These are phyloP conservation scores for Tortricodes alternella DNA, from an alignment of 2,888 invertebrate species.

Conservation along the genomic window DNA sequence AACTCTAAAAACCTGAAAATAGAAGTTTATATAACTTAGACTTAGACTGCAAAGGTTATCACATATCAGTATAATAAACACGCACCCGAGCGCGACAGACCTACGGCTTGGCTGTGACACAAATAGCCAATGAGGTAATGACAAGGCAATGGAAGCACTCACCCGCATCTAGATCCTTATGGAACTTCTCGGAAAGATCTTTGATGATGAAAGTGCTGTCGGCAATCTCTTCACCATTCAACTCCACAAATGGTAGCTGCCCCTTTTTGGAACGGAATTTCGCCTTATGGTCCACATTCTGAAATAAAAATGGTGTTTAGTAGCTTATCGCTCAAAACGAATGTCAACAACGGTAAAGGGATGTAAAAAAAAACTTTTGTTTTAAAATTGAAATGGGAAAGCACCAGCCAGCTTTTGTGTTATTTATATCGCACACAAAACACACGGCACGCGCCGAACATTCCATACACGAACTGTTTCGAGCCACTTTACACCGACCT, in stretches of 20 bases:
- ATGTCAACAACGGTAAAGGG: background rate
- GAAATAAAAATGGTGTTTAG: slow-evolving; percentile 66
- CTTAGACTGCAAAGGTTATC: slow-evolving; percentile 11
- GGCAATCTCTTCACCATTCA: slow-evolving; percentile 97
- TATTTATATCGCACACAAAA: too few relatives aligned
- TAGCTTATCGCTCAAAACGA: too few relatives aligned
- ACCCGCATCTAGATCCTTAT: slow-evolving; percentile 91
- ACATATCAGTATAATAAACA: slow-evolving; percentile 24
- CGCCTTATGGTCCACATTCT: slow-evolving; percentile 98
- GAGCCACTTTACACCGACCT: too few relatives aligned
- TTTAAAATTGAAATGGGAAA: too few relatives aligned
- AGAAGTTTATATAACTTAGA: too few relatives aligned
- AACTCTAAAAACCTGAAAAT: too few relatives aligned
- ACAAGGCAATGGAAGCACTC: slow-evolving; percentile 39
- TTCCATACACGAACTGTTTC: too few relatives aligned
- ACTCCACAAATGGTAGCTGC: slow-evolving; percentile 95
- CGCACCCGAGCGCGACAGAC: slow-evolving; percentile 3
- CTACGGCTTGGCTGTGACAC: slow-evolving; percentile 13
- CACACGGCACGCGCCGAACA: too few relatives aligned
- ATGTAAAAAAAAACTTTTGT: too few relatives aligned
- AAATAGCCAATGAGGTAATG: slow-evolving; percentile 32
- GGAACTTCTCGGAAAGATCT: slow-evolving; percentile 91
- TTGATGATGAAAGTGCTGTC: slow-evolving; percentile 96
- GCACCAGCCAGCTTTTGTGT: too few relatives aligned
- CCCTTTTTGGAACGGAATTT: slow-evolving; percentile 97